Percentiles rank a stretch among this genome's conserved stretches.
Evolutionary conservation across 1,140 invertebrate genomes (phyloP).

Genomic region (Heliconius himera): DNA sequence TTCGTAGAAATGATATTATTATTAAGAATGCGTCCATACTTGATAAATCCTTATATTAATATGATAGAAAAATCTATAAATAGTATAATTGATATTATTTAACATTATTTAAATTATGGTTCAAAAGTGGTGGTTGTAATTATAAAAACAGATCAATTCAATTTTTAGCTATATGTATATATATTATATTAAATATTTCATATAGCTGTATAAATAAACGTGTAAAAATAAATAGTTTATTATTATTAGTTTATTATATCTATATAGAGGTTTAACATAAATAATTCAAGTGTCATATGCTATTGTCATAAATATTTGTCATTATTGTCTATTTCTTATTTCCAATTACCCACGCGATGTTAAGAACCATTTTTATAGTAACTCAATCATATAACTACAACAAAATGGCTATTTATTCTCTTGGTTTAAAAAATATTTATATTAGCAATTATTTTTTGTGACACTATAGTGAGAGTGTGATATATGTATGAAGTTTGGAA

Average conservation of each 20-base stretch:
- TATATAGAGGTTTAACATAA: constrained; percentile 6
- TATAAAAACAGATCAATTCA: background rate
- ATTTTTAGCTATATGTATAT: background rate
- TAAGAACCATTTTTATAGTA: background rate
- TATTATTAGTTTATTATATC: background rate
- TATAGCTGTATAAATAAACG: background rate
- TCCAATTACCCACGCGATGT: background rate
- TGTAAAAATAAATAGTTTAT: background rate
- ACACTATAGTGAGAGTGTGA: background rate
- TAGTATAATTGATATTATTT: background rate
- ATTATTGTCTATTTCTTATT: background rate
- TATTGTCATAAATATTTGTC: constrained; percentile 5
- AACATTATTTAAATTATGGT: background rate
- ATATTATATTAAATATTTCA: no score
- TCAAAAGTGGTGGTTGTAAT: no score
- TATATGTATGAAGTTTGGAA: background rate
- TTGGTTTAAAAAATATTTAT: background rate
- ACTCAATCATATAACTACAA: background rate
- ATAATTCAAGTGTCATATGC: background rate
- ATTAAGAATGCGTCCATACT: no score
- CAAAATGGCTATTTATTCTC: background rate
- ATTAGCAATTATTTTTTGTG: background rate
- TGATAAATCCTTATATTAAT: no score
- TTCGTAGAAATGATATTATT: no score
- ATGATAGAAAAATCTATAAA: no score